phyloP scores from a whole-genome alignment of 2,113 vertebrate genomes.

The Phaetusa simplex region DNA sequence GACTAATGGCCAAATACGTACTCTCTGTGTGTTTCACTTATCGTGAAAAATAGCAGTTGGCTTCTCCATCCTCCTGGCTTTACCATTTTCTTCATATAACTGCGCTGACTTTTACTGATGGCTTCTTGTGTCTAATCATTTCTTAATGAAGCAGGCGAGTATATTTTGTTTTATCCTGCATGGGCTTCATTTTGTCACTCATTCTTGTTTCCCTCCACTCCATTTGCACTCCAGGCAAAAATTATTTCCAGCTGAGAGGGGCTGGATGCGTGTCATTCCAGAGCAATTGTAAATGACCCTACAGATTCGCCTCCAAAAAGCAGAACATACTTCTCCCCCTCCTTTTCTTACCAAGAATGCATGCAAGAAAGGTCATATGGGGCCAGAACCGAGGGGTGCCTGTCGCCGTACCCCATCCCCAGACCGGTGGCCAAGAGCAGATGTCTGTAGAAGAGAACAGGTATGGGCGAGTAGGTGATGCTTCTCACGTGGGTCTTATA shows the following conservation, averaged over 20 bases:
- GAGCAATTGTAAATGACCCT: not conserved
- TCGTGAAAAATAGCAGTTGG: not conserved
- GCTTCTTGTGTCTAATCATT: not conserved
- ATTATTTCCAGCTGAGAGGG: conserved; percentile 40
- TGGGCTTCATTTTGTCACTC: not conserved
- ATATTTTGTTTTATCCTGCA: not conserved
- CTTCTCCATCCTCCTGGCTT: not conserved
- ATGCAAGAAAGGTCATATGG: not conserved
- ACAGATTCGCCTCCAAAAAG: not conserved
- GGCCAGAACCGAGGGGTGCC: not conserved
- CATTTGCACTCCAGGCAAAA: conserved; percentile 26
- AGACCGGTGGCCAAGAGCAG: not conserved
- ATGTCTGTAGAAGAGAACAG: not conserved
- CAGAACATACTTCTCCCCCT: not conserved
- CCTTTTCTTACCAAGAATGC: not conserved
- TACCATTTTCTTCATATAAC: not conserved
- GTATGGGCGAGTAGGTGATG: not conserved
- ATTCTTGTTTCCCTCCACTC: not conserved
- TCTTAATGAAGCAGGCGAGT: conserved; percentile 4
- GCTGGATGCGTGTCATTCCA: not conserved
- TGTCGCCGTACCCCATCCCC: not conserved
- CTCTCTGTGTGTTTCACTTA: not conserved
- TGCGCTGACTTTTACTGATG: not conserved
- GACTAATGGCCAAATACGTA: not conserved
- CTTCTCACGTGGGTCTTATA: not conserved